Percentiles rank a stretch among this genome's conserved stretches.
Evolutionary conservation across 2,113 vertebrate genomes (phyloP).

Genomic region (Monarcha castaneiventris): DNA sequence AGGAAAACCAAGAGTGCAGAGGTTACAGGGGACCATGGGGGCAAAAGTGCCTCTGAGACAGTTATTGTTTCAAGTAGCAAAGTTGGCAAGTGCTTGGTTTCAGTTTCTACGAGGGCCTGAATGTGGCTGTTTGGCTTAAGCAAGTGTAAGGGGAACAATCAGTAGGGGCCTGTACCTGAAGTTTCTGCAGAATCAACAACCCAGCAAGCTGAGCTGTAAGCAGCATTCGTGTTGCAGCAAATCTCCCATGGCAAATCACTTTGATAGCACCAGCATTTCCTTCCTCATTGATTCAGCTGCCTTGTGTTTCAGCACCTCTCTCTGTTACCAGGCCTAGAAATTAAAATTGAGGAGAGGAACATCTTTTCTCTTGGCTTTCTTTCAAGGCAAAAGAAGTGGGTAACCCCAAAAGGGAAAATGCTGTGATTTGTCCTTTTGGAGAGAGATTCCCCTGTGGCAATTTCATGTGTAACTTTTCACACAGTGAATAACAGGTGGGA

Average conservation of each 20-base stretch:
- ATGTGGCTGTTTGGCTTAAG: background rate
- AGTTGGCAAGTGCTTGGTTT: background rate
- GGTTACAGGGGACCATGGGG: background rate
- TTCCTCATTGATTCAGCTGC: background rate
- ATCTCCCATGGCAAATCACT: background rate
- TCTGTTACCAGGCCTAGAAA: background rate
- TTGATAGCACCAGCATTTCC: background rate
- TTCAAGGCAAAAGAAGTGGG: background rate
- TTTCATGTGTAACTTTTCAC: background rate
- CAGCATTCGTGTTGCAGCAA: background rate
- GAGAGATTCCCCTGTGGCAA: background rate
- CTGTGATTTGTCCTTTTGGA: background rate
- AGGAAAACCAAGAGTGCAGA: background rate
- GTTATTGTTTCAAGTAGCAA: background rate
- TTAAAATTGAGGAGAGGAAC: background rate
- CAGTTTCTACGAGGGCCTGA: background rate
- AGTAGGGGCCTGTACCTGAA: background rate
- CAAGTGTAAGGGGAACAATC: background rate
- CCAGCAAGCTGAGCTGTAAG: background rate
- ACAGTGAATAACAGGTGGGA: background rate
- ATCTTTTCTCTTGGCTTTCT: background rate
- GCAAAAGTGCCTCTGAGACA: background rate
- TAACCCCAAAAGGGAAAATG: background rate
- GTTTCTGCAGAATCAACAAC: conserved; percentile 12
- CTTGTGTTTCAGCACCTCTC: background rate